Evolutionary conservation across 1,140 invertebrate genomes (phyloP).

Genomic region (Tetramorium parvispinum): DNA sequence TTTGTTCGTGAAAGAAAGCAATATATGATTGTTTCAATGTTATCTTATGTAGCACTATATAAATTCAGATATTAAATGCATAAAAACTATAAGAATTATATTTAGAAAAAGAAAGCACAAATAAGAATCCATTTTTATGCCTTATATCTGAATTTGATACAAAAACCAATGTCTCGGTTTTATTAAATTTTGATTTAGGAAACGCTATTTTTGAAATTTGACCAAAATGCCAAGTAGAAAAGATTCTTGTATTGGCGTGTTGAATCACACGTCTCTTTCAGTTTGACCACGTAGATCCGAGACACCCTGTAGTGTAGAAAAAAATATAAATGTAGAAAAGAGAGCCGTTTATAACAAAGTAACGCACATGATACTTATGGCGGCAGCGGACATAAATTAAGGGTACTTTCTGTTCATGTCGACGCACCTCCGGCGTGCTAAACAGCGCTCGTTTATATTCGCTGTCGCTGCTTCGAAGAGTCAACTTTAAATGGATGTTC

Average conservation of each 20-base stretch:
- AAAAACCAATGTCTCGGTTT: too few relatives aligned
- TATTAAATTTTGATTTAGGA: too few relatives aligned
- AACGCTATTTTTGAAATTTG: too few relatives aligned
- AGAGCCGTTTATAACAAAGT: conserved; percentile 25
- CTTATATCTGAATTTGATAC: too few relatives aligned
- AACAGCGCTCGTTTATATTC: conserved; percentile 71
- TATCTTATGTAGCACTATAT: neutral
- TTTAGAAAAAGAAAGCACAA: too few relatives aligned
- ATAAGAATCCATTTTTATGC: too few relatives aligned
- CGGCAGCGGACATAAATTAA: conserved; percentile 46
- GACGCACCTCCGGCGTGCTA: conserved; percentile 68
- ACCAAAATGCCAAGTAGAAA: too few relatives aligned
- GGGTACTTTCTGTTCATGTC: conserved; percentile 58
- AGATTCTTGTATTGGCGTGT: too few relatives aligned
- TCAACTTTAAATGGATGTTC: conserved; percentile 64
- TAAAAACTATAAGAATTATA: too few relatives aligned
- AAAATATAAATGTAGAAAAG: neutral
- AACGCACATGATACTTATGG: conserved; percentile 15
- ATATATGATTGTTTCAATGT: conserved; percentile 20
- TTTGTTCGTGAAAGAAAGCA: neutral
- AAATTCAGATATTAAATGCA: too few relatives aligned
- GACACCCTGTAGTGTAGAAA: neutral
- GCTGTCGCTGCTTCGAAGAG: conserved; percentile 58
- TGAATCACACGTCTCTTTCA: too few relatives aligned
- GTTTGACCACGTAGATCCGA: too few relatives aligned